Evolutionary conservation across 2,888 invertebrate species (phyloP).

Genomic region (Drosophila pullipes): DNA sequence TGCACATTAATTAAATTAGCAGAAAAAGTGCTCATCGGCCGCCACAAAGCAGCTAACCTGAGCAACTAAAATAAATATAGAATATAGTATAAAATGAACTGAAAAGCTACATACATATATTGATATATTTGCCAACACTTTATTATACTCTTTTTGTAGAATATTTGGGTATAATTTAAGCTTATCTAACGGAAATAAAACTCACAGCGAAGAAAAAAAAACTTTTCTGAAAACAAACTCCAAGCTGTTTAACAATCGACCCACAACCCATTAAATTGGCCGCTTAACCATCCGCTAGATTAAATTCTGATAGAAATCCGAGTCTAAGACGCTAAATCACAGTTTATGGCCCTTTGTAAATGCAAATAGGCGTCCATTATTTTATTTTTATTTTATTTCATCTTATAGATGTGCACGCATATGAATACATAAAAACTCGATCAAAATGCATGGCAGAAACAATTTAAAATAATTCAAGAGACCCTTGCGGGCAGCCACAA

Average conservation of each 20-base stretch:
- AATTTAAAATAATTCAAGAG: constrained; percentile 79
- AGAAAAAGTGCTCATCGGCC: constrained; percentile 54
- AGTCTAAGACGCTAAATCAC: constrained; percentile 55
- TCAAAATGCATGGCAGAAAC: constrained; percentile 62
- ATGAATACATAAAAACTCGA: constrained; percentile 65
- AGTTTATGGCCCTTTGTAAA: constrained; percentile 57
- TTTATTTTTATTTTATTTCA: constrained; percentile 51
- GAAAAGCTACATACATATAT: constrained; percentile 12
- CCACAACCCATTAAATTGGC: constrained; percentile 51
- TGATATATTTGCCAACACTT: constrained; percentile 12
- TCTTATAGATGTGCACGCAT: constrained; percentile 54
- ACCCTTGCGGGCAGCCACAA: constrained; percentile 66
- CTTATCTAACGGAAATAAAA: constrained; percentile 25
- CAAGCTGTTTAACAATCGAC: constrained; percentile 36
- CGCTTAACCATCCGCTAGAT: constrained; percentile 49
- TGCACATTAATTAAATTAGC: constrained; percentile 75
- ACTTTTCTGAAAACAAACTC: constrained; percentile 10
- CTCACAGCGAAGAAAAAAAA: constrained; percentile 2
- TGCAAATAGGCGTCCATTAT: constrained; percentile 46
- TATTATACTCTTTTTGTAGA: constrained; percentile 12
- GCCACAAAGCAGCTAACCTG: constrained; percentile 32
- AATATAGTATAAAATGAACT: constrained; percentile 12
- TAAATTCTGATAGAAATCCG: constrained; percentile 50
- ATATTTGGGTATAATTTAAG: constrained; percentile 6
- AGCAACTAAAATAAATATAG: constrained; percentile 24